A percentile compares a stretch with the other conserved stretches of the same genome.
These are phyloP conservation scores for Cotesia chilonis DNA, from an alignment of 1,140 invertebrate species.

Conservation along the genomic window DNA sequence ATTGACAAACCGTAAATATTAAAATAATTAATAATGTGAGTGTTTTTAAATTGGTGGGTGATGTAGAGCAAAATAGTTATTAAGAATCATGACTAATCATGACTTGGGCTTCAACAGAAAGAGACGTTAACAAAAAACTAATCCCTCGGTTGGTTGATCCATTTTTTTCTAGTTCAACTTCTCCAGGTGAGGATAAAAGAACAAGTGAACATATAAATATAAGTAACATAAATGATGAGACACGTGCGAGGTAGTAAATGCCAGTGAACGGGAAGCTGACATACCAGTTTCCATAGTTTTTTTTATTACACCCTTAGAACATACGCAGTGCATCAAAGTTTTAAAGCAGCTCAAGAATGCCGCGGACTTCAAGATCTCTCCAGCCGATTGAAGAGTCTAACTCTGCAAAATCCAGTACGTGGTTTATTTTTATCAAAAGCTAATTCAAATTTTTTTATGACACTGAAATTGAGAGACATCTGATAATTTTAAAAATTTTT, in stretches of 20 bases:
- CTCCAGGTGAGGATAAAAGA: background rate
- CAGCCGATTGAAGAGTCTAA: constrained; percentile 58
- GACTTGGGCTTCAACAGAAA: too few species aligned
- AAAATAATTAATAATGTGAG: background rate
- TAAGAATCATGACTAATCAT: too few species aligned
- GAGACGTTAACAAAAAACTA: too few species aligned
- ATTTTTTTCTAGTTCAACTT: constrained; percentile 9
- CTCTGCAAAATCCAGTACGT: constrained; percentile 53
- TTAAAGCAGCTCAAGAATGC: constrained; percentile 40
- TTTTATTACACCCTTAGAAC: constrained; percentile 25
- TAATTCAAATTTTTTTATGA: background rate
- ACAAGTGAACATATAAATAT: background rate
- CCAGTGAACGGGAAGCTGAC: background rate
- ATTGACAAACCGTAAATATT: background rate
- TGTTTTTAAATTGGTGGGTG: too few species aligned
- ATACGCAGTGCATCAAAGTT: background rate
- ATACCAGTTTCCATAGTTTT: constrained; percentile 15
- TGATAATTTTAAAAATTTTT: background rate
- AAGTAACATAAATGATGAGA: background rate
- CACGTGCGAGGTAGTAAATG: constrained; percentile 1
- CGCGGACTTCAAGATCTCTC: constrained; percentile 40
- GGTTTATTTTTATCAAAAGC: constrained; percentile 4
- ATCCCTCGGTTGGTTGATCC: too few species aligned
- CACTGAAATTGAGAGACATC: too few species aligned
- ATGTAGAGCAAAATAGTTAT: too few species aligned